These are phyloP conservation scores for Notarius lentiginosus DNA, from an alignment of 2,113 vertebrate genomes.

Conservation along the genomic window DNA sequence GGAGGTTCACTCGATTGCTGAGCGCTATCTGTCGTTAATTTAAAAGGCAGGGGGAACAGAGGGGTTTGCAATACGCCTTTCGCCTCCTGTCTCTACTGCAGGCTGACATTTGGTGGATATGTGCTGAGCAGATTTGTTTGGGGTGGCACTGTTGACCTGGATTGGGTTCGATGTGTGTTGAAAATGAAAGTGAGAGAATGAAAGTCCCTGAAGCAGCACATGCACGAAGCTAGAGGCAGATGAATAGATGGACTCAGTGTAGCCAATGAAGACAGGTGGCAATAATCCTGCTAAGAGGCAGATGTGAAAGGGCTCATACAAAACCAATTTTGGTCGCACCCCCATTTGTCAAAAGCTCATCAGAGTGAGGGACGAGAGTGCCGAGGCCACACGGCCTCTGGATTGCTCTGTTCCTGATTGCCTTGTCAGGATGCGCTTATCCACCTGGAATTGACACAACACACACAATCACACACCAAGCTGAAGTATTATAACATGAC, in stretches of 20 bases:
- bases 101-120: slow-evolving; percentile 51
- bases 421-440: slow-evolving; percentile 75
- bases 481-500: slow-evolving; percentile 17
- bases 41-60: slow-evolving; percentile 53
- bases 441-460: slow-evolving; percentile 69
- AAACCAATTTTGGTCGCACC: slow-evolving; percentile 73
- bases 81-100: slow-evolving; percentile 43
- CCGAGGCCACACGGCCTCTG: slow-evolving; percentile 65
- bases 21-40: slow-evolving; percentile 57
- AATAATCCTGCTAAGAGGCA: slow-evolving; percentile 74
- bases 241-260: slow-evolving; percentile 73
- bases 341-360: slow-evolving; percentile 79
- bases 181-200: slow-evolving; percentile 27
- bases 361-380: slow-evolving; percentile 71
- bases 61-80: slow-evolving; percentile 36
- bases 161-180: slow-evolving; percentile 18
- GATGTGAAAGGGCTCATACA: slow-evolving; percentile 73
- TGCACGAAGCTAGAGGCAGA: slow-evolving; percentile 62
- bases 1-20: slow-evolving; percentile 53
- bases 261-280: slow-evolving; percentile 78
- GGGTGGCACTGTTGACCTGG: slow-evolving; percentile 56
- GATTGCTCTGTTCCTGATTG: slow-evolving; percentile 76
- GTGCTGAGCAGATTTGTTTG: slow-evolving; percentile 56
- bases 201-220: slow-evolving; percentile 21
- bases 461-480: slow-evolving; percentile 47